Evolutionary conservation across 1,140 invertebrate species (phyloP), one percentile per base, ranked within the genome.

Genomic region (Pseudomyrmex gracilis): DNA sequence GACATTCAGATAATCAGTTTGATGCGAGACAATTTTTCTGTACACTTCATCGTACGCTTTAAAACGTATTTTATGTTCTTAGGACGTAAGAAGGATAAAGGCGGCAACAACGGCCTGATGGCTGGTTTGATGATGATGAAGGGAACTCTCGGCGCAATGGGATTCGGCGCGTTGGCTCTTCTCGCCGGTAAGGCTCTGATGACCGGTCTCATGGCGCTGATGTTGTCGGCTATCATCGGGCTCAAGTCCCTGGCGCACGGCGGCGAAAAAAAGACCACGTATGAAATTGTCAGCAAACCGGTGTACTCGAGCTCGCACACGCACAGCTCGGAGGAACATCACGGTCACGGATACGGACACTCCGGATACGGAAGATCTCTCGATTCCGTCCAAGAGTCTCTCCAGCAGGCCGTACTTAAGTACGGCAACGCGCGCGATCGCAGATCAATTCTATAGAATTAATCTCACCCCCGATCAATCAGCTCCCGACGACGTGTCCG

Each of bases 101-200:
- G 92, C n/a, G 90, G 93, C 8, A 77, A 91, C 66, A 90, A 92
- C 0, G 89, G 91, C 4, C 73, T 95, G 66, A 90, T 94, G 87
- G 93, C 94, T 1, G 94, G 93, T 5, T 87, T 94, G 0, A 92
- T 95, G 92, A 95, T 95, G 94, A 95, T 95, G 91, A 95, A 95
- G 57, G 95, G 94, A 4, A 97, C 97, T 2, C 90, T 97, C 0
- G 96, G 97, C 89, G 97, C 97, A 0, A 89, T 97, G 13, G 97
- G 96, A 8, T 94, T 98, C 73, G 97, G 96, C n/a, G 97, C 96
- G 0, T 91, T 98, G 1, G 97, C 97, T 0, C 93, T 97, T 57
- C 93, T 98, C 2, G 97, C 97, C 3, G 97, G 97, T n/a, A 98
- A 98, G 93, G 97, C 97, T 2, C 91, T 98, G 10, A 97, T 98